Evolutionary conservation across 2,113 vertebrate genomes (phyloP).

Genomic region (Phrynosoma blainvillii): DNA sequence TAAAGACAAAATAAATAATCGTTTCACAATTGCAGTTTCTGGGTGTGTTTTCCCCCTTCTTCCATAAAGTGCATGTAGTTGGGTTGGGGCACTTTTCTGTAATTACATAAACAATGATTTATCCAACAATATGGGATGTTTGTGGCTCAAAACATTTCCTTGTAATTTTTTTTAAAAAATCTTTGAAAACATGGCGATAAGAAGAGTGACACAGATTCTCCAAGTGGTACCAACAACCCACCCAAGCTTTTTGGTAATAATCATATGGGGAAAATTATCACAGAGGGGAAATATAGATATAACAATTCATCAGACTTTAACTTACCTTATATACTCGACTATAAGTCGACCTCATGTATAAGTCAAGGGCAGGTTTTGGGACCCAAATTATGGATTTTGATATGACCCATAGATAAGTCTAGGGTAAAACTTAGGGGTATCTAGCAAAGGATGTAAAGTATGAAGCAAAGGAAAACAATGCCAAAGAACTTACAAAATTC

Average conservation of each 20-base stretch:
- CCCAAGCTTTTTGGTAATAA: neutral
- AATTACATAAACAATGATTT: slow-evolving; percentile 14
- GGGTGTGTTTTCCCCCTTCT: neutral
- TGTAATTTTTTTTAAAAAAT: neutral
- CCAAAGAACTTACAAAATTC: no score
- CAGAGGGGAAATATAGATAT: neutral
- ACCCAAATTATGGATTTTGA: no score
- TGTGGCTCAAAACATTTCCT: neutral
- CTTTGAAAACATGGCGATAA: neutral
- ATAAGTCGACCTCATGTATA: no score
- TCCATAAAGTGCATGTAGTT: neutral
- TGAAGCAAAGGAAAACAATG: no score
- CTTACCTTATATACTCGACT: neutral
- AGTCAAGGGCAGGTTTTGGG: no score
- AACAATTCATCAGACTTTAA: neutral
- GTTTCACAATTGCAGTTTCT: neutral
- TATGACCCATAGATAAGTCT: no score
- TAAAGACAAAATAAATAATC: slow-evolving; percentile 7
- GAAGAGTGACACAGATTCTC: neutral
- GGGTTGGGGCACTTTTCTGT: neutral
- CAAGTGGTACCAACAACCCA: neutral
- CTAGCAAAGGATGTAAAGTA: no score
- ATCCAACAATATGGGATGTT: slow-evolving; percentile 12
- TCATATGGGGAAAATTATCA: neutral
- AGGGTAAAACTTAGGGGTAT: no score